Base-by-base conservation (phyloP, 2,888 invertebrate genomes). In the Salticus scenicus region DNA sequence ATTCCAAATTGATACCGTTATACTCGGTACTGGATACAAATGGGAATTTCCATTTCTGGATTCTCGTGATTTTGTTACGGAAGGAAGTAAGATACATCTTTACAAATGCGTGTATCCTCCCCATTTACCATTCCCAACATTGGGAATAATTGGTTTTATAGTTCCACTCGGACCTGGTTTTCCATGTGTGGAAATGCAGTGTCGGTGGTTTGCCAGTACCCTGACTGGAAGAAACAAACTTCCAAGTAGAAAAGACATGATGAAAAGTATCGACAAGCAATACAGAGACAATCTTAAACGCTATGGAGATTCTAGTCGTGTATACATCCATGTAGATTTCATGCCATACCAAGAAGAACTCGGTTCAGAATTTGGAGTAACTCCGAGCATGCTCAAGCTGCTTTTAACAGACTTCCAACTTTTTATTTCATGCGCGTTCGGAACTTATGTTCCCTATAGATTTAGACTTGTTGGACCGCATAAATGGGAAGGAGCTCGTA, bases 101-200 rank as follows among this genome's bases (percentile, higher is more conserved):
- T 63, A 63, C 63, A 63, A 63, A 24, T 63, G 63, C n/a, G 28
- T 63, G 12, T 63, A 28, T 63, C 63, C 63, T 10, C 63, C 63
- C 2, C 27, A 63, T 24, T 28, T 63, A 10, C 63, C 63, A 2
- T 28, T 28, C 28, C 63, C 63, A 1, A 63, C 63, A 1, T 24
- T 63, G 27, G 63, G 27, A 24, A 63, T 63, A 10, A 24, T 63
- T 2, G 63, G 63, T 8, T 63, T 63, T 14, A 28, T 63, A 7
- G 24, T 63, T 8, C 63, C 63, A 27, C 7, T 63, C 2, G 63
- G 63, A 28, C 27, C 63, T 12, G 63, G 63, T 2, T 63, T 63
- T 14, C 63, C 63, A 1, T 28, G 24, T 10, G 63, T 24, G 5
- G 63, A 63, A 24, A 10, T 28, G 10, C 63, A 63, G n/a, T 5